These are phyloP conservation scores for Scalopus aquaticus DNA, from an alignment of 2,113 vertebrate species.

Conservation along the genomic window DNA sequence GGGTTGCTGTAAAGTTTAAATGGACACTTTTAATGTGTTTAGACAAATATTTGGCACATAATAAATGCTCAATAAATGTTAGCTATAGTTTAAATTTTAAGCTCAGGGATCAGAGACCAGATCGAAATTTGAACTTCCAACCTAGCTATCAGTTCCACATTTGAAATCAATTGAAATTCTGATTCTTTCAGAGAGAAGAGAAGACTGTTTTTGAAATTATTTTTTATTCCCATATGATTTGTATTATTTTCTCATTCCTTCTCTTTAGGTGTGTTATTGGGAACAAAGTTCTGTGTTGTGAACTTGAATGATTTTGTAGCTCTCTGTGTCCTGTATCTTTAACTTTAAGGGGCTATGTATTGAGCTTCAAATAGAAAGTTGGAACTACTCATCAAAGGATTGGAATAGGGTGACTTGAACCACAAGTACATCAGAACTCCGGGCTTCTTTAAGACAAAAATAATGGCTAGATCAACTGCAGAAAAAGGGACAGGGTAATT, in stretches of 20 bases:
- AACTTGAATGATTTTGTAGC: slow-evolving; percentile 9
- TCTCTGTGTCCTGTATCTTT: neutral
- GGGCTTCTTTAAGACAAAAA: slow-evolving; percentile 47
- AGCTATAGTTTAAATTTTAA: neutral
- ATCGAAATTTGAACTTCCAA: slow-evolving; percentile 34
- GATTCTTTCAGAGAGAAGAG: slow-evolving; percentile 1
- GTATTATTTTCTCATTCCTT: neutral
- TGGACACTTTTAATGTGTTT: neutral
- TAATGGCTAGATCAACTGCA: slow-evolving; percentile 35
- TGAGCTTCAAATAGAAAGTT: slow-evolving; percentile 21
- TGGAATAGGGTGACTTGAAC: neutral
- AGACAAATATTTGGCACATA: neutral
- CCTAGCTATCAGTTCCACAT: neutral
- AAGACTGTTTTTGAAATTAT: neutral
- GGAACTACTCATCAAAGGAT: slow-evolving; percentile 10
- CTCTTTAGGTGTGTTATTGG: neutral
- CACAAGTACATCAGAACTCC: slow-evolving; percentile 1
- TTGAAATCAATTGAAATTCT: slow-evolving; percentile 30
- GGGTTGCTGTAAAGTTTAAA: neutral
- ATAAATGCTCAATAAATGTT: slow-evolving; percentile 27
- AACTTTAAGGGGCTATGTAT: neutral
- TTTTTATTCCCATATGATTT: slow-evolving; percentile 1
- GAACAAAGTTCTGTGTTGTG: neutral
- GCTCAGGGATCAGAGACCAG: neutral
- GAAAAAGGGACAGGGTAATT: slow-evolving; percentile 47